Evolutionary conservation across 2,888 invertebrate genomes (phyloP).

Genomic region (Cotesia congregata): DNA sequence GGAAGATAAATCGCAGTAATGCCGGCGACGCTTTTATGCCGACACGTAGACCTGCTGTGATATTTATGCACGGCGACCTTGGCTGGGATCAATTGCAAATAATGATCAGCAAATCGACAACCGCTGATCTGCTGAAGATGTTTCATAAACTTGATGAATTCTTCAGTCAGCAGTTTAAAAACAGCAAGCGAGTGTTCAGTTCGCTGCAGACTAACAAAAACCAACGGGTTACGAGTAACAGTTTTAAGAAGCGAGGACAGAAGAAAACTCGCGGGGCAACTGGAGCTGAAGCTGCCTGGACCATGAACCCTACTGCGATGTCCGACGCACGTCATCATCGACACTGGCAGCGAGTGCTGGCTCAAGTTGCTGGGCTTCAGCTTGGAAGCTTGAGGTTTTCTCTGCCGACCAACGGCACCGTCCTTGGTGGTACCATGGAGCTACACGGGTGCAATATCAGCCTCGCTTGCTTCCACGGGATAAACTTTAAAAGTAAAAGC

Average conservation of each 20-base stretch:
- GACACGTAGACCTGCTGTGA: constrained; percentile 84
- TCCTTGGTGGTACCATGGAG: constrained; percentile 91
- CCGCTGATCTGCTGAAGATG: constrained; percentile 97
- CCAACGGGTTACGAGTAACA: constrained; percentile 62
- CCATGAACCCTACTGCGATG: constrained; percentile 66
- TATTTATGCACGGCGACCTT: constrained; percentile 92
- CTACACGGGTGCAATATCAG: constrained; percentile 92
- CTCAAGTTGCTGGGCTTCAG: constrained; percentile 84
- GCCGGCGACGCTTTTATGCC: constrained; percentile 74
- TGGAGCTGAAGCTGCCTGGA: constrained; percentile 63
- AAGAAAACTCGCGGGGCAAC: constrained; percentile 67
- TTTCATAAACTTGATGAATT: constrained; percentile 96
- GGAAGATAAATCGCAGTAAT: constrained; percentile 78
- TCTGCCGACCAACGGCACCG: constrained; percentile 80
- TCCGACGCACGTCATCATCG: constrained; percentile 86
- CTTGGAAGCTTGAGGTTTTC: constrained; percentile 81
- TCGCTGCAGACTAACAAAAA: constrained; percentile 74
- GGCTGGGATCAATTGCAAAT: constrained; percentile 97
- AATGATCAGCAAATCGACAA: constrained; percentile 96
- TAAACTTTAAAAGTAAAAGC: constrained; percentile 94
- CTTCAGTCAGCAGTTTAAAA: constrained; percentile 97
- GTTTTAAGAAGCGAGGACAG: constrained; percentile 63
- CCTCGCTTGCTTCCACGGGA: constrained; percentile 96
- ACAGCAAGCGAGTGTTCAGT: constrained; percentile 92
- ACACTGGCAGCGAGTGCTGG: constrained; percentile 94